phyloP scores from a whole-genome alignment of 2,113 vertebrate genomes.

The Tachycineta bicolor region DNA sequence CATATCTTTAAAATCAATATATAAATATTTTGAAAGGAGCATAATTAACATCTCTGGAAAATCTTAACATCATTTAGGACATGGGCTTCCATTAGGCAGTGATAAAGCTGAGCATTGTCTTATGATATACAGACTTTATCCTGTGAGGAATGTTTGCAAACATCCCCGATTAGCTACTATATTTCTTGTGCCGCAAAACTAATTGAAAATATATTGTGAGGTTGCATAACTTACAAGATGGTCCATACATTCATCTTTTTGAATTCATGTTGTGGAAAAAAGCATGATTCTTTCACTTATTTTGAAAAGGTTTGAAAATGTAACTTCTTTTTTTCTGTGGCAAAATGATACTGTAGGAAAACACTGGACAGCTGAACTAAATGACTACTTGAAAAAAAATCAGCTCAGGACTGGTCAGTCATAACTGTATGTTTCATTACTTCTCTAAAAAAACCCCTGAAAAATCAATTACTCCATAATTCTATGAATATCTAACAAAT shows the following conservation, averaged over 20 bases:
- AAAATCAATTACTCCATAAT: neutral
- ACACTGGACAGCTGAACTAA: neutral
- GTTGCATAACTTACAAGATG: neutral
- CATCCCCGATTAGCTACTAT: fast-evolving
- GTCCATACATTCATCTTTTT: neutral
- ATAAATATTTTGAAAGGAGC: neutral
- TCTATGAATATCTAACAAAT: neutral
- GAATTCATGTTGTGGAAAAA: neutral
- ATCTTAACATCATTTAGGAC: neutral
- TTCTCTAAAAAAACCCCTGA: neutral
- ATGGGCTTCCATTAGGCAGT: neutral
- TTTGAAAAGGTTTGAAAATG: neutral
- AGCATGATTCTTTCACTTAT: neutral
- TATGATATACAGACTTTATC: neutral
- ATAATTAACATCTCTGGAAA: neutral
- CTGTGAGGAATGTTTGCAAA: neutral
- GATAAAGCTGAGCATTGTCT: neutral
- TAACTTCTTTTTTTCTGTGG: neutral
- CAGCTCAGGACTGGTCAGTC: neutral
- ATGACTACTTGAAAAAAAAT: neutral
- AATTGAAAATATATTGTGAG: neutral
- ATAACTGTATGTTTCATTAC: neutral
- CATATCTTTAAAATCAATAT: neutral
- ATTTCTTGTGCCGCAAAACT: neutral
- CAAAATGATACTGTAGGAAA: neutral